Evolutionary conservation across 2,113 vertebrate species (phyloP).

Genomic region (Xyrauchen texanus): DNA sequence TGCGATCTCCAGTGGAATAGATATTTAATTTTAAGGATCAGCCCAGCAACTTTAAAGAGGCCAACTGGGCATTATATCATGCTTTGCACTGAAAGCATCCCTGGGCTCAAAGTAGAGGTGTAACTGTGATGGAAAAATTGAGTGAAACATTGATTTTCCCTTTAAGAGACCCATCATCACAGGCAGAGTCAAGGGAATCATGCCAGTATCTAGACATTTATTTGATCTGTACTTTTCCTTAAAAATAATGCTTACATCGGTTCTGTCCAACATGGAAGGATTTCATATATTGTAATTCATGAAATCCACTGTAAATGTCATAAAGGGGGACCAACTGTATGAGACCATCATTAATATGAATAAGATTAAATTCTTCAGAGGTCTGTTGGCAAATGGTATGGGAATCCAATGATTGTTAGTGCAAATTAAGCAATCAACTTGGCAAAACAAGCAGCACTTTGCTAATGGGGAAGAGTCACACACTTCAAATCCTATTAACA

Average conservation of each 20-base stretch:
- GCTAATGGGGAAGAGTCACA: slow-evolving; percentile 53
- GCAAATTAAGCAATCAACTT: slow-evolving; percentile 72
- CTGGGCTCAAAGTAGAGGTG: not conserved
- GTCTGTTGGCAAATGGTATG: slow-evolving; percentile 58
- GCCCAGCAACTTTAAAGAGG: slow-evolving; percentile 47
- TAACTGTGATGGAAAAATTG: not conserved
- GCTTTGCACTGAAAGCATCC: slow-evolving; percentile 44
- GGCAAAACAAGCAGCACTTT: slow-evolving; percentile 65
- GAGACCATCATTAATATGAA: slow-evolving; percentile 57
- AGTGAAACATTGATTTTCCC: not conserved
- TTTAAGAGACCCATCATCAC: not conserved
- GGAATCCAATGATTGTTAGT: slow-evolving; percentile 62
- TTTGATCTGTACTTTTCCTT: not conserved
- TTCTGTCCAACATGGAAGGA: not conserved
- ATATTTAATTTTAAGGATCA: slow-evolving; percentile 63
- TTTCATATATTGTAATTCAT: not conserved
- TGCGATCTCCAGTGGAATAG: slow-evolving; percentile 61
- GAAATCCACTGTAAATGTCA: slow-evolving; percentile 13
- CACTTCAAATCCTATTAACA: slow-evolving; percentile 67
- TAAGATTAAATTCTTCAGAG: slow-evolving; percentile 45
- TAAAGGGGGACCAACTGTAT: slow-evolving; percentile 21
- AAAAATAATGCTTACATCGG: too few species aligned
- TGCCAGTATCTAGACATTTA: not conserved
- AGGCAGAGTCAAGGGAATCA: not conserved
- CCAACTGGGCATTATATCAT: slow-evolving; percentile 35